phyloP scores from a whole-genome alignment of 1,140 invertebrate species.

The Aleiodes sp. region DNA sequence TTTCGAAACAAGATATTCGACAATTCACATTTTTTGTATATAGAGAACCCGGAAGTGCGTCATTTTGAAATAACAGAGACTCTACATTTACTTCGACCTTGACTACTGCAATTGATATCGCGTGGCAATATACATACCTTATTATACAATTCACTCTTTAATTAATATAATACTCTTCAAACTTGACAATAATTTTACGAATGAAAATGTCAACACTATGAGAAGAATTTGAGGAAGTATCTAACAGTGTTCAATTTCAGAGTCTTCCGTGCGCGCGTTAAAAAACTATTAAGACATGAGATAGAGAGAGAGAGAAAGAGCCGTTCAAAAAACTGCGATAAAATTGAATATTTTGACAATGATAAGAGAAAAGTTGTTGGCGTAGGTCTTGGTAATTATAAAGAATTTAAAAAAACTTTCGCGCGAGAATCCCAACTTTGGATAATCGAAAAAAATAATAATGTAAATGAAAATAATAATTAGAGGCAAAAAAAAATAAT shows the following conservation, averaged over 20 bases:
- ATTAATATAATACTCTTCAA: no score
- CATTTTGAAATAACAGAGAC: background rate
- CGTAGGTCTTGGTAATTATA: conserved; percentile 19
- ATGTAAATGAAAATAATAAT: background rate
- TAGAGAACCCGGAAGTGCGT: conserved; percentile 3
- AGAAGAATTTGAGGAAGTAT: no score
- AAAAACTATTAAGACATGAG: no score
- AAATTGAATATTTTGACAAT: background rate
- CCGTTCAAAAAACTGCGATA: background rate
- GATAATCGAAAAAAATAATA: background rate
- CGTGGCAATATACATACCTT: background rate
- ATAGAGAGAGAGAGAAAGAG: no score
- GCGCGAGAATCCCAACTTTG: background rate
- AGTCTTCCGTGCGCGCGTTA: no score
- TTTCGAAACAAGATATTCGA: conserved; percentile 2
- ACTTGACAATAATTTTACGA: no score
- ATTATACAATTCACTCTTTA: conserved; percentile 16
- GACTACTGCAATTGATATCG: background rate
- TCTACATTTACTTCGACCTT: background rate
- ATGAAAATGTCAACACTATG: no score
- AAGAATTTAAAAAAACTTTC: background rate
- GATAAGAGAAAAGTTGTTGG: conserved; percentile 7
- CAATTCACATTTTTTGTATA: background rate
- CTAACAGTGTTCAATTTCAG: no score
- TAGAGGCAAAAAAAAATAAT: background rate